Conservation (phyloP, 2,113 vertebrate genomes). For the Brachionichthys hirsutus region DNA sequence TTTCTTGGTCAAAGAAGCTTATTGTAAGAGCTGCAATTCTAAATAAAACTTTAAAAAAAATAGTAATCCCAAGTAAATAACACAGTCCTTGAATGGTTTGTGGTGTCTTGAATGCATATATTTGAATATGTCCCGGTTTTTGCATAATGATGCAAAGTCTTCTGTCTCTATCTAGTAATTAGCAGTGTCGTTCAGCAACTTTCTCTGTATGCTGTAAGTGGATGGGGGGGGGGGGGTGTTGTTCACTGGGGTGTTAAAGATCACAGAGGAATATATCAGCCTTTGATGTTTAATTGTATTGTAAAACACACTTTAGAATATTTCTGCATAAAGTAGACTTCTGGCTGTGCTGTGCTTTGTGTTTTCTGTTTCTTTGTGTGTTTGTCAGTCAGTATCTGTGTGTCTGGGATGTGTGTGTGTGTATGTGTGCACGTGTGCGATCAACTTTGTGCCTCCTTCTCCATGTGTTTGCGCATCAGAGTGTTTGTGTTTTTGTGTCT, state of each 20-base stretch:
- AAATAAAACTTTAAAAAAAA: conserved; percentile 45
- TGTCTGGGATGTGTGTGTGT: conserved; percentile 48
- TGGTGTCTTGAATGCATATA: conserved; percentile 60
- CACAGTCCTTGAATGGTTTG: conserved; percentile 58
- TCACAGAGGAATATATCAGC: conserved; percentile 81
- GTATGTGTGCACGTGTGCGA: conserved; percentile 9
- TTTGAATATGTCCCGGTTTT: conserved; percentile 72
- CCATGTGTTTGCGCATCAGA: conserved; percentile 52
- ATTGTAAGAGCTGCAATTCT: conserved; percentile 48
- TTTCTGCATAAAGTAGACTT: conserved; percentile 78
- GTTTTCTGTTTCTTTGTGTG: conserved; percentile 71
- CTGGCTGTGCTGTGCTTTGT: conserved; percentile 71
- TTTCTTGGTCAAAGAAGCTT: conserved; percentile 31
- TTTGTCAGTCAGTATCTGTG: conserved; percentile 66
- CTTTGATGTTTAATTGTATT: conserved; percentile 86
- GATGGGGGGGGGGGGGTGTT: conserved; percentile 65
- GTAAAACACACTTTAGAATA: conserved; percentile 83
- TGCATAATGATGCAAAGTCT: conserved; percentile 73
- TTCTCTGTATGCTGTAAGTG: conserved; percentile 69
- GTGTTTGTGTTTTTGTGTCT: conserved; percentile 65
- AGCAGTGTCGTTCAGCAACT: conserved; percentile 74
- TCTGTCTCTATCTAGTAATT: conserved; percentile 78
- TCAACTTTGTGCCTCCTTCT: conserved; percentile 53
- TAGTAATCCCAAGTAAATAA: conserved; percentile 59
- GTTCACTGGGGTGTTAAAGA: conserved; percentile 78